Percentiles rank a stretch among this genome's conserved stretches.
phyloP scores from a whole-genome alignment of 2,888 invertebrate genomes.

The Seira ritae region DNA sequence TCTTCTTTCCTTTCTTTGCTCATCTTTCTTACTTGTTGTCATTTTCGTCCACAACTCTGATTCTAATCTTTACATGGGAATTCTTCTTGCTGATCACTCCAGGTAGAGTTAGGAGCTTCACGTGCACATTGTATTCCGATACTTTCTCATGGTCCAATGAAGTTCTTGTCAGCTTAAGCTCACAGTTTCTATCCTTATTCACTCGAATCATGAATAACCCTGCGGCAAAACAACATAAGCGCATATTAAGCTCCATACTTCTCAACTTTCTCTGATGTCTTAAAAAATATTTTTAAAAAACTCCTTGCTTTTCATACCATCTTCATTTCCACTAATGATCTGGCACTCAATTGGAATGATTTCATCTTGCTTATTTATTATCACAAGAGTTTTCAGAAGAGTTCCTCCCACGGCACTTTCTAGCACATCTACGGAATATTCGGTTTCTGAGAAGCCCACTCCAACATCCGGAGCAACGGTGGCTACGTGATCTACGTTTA shows the following conservation, averaged over 20 bases:
- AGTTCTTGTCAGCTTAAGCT: slow-evolving; percentile 81
- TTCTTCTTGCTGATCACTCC: slow-evolving; percentile 88
- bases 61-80: slow-evolving; percentile 83
- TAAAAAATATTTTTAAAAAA: no score
- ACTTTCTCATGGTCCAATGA: slow-evolving; percentile 86
- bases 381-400: slow-evolving; percentile 83
- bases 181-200: slow-evolving; percentile 89
- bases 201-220: slow-evolving; percentile 85
- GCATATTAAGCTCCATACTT: no score
- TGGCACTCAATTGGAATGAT: slow-evolving; percentile 85
- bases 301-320: slow-evolving; percentile 78
- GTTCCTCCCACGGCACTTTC: slow-evolving; percentile 85
- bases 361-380: slow-evolving; percentile 84
- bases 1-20: neutral
- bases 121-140: slow-evolving; percentile 79
- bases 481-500: slow-evolving; percentile 89
- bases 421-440: slow-evolving; percentile 88
- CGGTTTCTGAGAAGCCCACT: slow-evolving; percentile 90
- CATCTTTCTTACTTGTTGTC: slow-evolving; percentile 81
- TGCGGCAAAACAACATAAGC: slow-evolving; percentile 73
- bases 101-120: slow-evolving; percentile 87
- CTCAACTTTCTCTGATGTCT: no score
- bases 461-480: slow-evolving; percentile 84
- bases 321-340: slow-evolving; percentile 86
- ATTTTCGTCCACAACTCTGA: slow-evolving; percentile 91